These are phyloP conservation scores for Heliocidaris erythrogramma DNA, from an alignment of 35 echinoderm and acorn worm genomes.

Conservation along the genomic window DNA sequence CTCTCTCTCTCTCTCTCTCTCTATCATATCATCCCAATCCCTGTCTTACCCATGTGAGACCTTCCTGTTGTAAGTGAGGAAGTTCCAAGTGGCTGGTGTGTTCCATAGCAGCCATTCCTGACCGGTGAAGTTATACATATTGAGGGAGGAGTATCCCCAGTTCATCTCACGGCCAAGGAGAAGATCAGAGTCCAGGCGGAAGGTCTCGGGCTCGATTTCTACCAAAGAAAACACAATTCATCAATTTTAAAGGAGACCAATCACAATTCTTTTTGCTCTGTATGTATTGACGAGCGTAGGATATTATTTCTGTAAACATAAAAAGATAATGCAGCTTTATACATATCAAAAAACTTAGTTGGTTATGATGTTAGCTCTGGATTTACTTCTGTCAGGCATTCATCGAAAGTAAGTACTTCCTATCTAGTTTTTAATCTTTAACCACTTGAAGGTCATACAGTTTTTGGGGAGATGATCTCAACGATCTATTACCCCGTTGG, in stretches of 20 bases:
- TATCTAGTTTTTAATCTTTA: no score
- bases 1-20: neutral
- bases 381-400: no score
- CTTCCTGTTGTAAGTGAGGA: slow-evolving; percentile 89
- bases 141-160: slow-evolving; percentile 89
- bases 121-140: slow-evolving; percentile 93
- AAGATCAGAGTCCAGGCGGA: slow-evolving; percentile 60
- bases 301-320: neutral
- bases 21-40: neutral
- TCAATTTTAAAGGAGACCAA: neutral
- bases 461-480: no score
- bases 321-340: neutral
- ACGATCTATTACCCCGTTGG: neutral
- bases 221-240: neutral
- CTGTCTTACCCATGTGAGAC: slow-evolving; percentile 66
- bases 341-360: no score
- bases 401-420: no score
- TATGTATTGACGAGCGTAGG: neutral
- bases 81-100: slow-evolving; percentile 88
- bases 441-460: no score
- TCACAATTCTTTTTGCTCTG: neutral
- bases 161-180: slow-evolving; percentile 87
- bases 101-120: slow-evolving; percentile 94
- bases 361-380: no score
- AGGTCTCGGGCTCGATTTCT: slow-evolving; percentile 62